A percentile compares a stretch with the other conserved stretches of the same genome.
Evolutionary conservation across 2,113 vertebrate genomes (phyloP).

Genomic region (Phyllostomus discolor): DNA sequence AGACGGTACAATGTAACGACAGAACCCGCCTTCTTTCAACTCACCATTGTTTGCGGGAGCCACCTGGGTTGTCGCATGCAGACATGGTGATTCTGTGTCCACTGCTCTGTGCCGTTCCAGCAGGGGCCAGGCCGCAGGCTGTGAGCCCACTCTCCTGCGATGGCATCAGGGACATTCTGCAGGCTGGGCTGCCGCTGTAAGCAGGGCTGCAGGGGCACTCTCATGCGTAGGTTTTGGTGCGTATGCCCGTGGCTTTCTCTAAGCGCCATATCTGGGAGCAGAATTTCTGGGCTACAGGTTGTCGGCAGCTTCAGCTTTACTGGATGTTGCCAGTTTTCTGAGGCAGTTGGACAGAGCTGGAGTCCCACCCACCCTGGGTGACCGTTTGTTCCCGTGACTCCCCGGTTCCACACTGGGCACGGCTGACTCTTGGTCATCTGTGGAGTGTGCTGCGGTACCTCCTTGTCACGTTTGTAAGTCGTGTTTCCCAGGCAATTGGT

Average conservation of each 20-base stretch:
- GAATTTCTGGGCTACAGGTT: not conserved
- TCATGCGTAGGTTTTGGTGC: fast-evolving
- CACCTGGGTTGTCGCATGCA: fast-evolving
- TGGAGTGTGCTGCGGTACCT: not conserved
- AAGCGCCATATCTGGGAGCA: not conserved
- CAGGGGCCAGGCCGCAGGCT: not conserved
- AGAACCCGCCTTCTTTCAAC: not conserved
- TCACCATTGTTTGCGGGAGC: not conserved
- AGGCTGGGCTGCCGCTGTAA: not conserved
- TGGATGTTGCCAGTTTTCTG: not conserved
- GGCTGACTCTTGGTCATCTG: not conserved
- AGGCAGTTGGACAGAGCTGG: not conserved
- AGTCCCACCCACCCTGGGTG: not conserved
- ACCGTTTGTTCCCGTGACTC: too few relatives aligned
- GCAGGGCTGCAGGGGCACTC: fast-evolving
- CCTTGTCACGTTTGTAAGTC: not conserved
- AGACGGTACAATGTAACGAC: not conserved
- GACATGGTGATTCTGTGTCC: fast-evolving
- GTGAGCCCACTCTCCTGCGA: not conserved
- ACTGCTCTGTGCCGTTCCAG: not conserved
- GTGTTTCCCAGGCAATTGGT: not conserved
- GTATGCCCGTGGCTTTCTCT: not conserved
- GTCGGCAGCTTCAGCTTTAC: not conserved
- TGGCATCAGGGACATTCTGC: not conserved
- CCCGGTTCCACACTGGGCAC: not conserved